Evolutionary conservation across 2,888 invertebrate genomes (phyloP).

Genomic region (Lepidonotus clava): DNA sequence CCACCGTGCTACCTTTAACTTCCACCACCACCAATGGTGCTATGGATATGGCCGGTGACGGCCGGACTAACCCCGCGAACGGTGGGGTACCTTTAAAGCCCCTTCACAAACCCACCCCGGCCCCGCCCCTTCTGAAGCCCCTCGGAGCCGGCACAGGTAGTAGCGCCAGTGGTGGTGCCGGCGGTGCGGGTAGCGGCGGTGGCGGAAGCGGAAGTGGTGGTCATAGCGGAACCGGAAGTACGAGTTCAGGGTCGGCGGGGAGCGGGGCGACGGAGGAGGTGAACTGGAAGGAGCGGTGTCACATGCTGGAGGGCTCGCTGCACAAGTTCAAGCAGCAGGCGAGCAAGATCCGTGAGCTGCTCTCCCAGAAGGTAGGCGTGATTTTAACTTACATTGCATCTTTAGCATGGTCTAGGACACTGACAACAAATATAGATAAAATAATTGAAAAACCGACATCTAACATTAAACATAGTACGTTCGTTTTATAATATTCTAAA

Average conservation of each 20-base stretch:
- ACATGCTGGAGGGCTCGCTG: conserved; percentile 91
- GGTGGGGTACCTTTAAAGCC: conserved; percentile 11
- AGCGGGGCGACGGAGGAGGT: conserved; percentile 76
- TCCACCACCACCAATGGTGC: background rate
- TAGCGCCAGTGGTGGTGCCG: background rate
- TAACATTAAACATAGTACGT: too few relatives aligned
- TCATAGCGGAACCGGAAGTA: conserved; percentile 14
- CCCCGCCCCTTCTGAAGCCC: conserved; percentile 45
- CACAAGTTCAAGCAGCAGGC: conserved; percentile 93
- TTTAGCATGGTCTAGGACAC: too few relatives aligned
- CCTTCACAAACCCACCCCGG: conserved; percentile 10
- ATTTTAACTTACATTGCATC: too few relatives aligned
- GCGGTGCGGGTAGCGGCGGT: conserved; percentile 11
- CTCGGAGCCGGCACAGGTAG: background rate
- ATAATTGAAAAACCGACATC: too few relatives aligned
- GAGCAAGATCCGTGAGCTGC: conserved; percentile 91
- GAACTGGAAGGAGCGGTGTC: conserved; percentile 94
- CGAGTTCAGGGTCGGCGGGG: background rate
- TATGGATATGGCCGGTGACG: background rate
- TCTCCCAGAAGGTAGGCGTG: conserved; percentile 93
- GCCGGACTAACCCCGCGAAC: background rate
- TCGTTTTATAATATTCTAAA: too few relatives aligned
- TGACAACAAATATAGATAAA: too few relatives aligned
- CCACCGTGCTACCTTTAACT: conserved; percentile 44
- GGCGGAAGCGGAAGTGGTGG: conserved; percentile 18